A percentile compares a stretch with the other conserved stretches of the same genome.
Conservation (phyloP, 2,113 vertebrate species). For the Chionomys nivalis region DNA sequence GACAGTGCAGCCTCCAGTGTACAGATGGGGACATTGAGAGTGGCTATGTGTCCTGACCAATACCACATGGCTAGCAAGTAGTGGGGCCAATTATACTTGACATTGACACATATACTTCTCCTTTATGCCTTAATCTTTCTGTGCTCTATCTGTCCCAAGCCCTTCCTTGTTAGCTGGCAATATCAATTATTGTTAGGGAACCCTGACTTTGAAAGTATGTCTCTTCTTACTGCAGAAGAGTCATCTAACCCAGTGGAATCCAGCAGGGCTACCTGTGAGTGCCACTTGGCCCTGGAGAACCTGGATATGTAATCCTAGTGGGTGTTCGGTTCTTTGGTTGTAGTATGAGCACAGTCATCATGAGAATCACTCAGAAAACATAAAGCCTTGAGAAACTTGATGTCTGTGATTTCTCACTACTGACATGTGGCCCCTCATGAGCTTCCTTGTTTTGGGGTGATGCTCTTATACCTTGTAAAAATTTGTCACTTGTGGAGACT, state of each 20-base stretch:
- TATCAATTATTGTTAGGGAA: background rate
- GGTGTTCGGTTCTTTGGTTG: background rate
- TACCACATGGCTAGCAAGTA: background rate
- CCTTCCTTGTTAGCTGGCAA: background rate
- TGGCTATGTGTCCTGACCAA: background rate
- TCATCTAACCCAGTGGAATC: background rate
- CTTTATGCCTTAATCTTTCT: no score
- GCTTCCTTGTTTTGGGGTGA: background rate
- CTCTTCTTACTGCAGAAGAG: background rate
- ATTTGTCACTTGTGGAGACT: no score
- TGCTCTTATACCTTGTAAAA: no score
- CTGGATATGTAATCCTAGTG: background rate
- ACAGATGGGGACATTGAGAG: background rate
- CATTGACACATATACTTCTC: no score
- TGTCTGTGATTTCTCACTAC: background rate
- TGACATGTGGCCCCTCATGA: background rate
- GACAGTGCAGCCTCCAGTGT: background rate
- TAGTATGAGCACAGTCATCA: background rate
- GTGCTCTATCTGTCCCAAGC: background rate
- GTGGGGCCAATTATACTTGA: background rate
- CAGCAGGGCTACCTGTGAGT: background rate
- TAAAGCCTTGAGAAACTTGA: background rate
- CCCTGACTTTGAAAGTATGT: background rate
- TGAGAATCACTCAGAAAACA: background rate
- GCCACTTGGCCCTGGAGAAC: background rate